Percentiles rank a stretch among this genome's conserved stretches.
These are phyloP conservation scores for Meteorus sp. DNA, from an alignment of 1,140 invertebrate genomes.

Conservation along the genomic window DNA sequence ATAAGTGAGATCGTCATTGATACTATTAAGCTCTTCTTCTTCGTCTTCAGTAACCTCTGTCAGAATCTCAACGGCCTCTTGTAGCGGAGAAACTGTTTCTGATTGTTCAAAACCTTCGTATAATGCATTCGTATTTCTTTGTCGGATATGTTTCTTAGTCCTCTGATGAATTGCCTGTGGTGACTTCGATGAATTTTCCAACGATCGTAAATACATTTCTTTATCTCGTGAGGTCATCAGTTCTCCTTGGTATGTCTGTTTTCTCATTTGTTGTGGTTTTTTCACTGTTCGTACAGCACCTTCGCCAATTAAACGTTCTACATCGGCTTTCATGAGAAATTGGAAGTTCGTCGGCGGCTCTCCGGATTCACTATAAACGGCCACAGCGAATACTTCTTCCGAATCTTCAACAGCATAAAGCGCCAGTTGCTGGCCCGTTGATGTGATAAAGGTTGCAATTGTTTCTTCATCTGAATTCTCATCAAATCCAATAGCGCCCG, in stretches of 20 bases:
- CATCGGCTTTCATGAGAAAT: conserved; percentile 54
- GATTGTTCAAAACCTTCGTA: too few species aligned
- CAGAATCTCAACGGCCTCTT: neutral
- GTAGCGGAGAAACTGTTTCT: neutral
- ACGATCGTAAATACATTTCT: neutral
- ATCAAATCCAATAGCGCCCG: too few species aligned
- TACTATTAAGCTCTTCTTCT: too few species aligned
- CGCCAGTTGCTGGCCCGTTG: conserved; percentile 51
- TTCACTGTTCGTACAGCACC: conserved; percentile 56
- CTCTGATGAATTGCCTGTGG: too few species aligned
- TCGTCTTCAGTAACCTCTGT: neutral
- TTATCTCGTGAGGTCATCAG: conserved; percentile 19
- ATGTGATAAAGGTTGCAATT: conserved; percentile 55
- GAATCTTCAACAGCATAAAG: conserved; percentile 57
- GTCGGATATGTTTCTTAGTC: too few species aligned
- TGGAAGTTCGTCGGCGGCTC: conserved; percentile 53
- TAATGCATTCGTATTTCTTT: too few species aligned
- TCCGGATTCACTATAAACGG: conserved; percentile 54
- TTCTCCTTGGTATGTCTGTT: conserved; percentile 40
- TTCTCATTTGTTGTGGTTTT: conserved; percentile 50
- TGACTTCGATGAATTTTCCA: neutral
- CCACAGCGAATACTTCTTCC: conserved; percentile 56
- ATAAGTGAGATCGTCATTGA: too few species aligned
- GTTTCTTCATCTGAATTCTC: conserved; percentile 48
- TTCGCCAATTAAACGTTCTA: conserved; percentile 54